Conservation (phyloP, 2,113 vertebrate genomes). For the Ciconia boyciana region DNA sequence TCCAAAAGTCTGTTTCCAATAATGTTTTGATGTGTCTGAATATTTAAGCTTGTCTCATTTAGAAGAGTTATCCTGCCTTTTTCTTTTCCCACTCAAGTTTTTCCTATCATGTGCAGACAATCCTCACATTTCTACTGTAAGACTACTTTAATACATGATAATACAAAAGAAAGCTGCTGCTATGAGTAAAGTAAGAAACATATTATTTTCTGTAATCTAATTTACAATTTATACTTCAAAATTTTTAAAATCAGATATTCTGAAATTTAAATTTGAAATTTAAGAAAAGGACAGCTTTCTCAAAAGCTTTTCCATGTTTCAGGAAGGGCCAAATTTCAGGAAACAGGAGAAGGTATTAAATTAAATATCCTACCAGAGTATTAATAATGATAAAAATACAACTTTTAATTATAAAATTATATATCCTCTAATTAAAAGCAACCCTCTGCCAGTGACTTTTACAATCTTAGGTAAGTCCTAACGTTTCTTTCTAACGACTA, state of each 20-base stretch:
- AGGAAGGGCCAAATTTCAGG: not conserved
- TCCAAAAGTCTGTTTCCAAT: constrained; percentile 35
- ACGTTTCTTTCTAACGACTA: not conserved
- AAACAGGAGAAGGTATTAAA: not conserved
- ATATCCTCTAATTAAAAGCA: not conserved
- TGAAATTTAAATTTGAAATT: not conserved
- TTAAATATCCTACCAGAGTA: not conserved
- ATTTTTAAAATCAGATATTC: not conserved
- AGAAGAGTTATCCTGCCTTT: not conserved
- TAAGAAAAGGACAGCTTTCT: not conserved
- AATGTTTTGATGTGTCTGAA: not conserved
- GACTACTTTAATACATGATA: not conserved
- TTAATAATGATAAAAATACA: not conserved
- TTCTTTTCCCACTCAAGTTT: not conserved
- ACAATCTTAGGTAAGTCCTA: not conserved
- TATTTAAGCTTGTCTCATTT: constrained; percentile 11
- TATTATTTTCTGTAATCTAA: not conserved
- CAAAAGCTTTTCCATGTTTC: not conserved
- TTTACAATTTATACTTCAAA: not conserved
- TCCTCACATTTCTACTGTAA: not conserved
- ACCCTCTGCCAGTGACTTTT: not conserved
- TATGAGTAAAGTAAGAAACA: not conserved
- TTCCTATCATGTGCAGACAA: not conserved
- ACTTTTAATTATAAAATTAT: not conserved
- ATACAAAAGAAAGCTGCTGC: not conserved